Percentiles rank a stretch among this genome's conserved stretches.
Evolutionary conservation across 2,113 vertebrate genomes (phyloP).

Genomic region (Meriones unguiculatus): DNA sequence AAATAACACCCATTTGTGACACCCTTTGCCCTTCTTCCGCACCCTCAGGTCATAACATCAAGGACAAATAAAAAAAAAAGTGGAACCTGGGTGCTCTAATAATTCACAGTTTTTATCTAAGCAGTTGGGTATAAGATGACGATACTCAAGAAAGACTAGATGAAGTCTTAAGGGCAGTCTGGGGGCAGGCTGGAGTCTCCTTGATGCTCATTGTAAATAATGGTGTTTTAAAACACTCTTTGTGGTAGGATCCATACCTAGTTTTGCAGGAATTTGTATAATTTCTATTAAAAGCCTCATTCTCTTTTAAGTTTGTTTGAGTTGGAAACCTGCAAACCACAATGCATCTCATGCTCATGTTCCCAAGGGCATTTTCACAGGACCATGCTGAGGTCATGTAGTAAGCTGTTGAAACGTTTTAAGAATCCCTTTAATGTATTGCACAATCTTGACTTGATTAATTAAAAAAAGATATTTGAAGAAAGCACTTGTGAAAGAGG

Average conservation of each 20-base stretch:
- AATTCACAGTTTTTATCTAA: slow-evolving; percentile 14
- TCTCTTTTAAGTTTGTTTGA: slow-evolving; percentile 87
- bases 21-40: slow-evolving; percentile 53
- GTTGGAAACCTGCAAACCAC: slow-evolving; percentile 86
- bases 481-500: slow-evolving; percentile 69
- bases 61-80: slow-evolving; percentile 40
- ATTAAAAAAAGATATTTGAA: slow-evolving; percentile 80
- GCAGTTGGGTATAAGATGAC: background rate
- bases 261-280: slow-evolving; percentile 75
- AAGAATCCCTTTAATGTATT: slow-evolving; percentile 87
- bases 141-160: background rate
- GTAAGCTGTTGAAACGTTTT: slow-evolving; percentile 83
- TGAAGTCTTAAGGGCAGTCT: background rate
- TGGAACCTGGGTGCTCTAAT: background rate
- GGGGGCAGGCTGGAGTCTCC: slow-evolving; percentile 45
- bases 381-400: slow-evolving; percentile 86
- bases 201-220: slow-evolving; percentile 69
- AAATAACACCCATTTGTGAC: slow-evolving; percentile 64
- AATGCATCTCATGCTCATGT: slow-evolving; percentile 83
- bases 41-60: slow-evolving; percentile 58
- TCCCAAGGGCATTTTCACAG: slow-evolving; percentile 84
- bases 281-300: slow-evolving; percentile 84
- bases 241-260: slow-evolving; percentile 78
- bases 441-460: slow-evolving; percentile 82
- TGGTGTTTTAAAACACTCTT: slow-evolving; percentile 47